A percentile compares a stretch with the other conserved stretches of the same genome.
Evolutionary conservation across 2,113 vertebrate genomes (phyloP).

Genomic region (Thymallus thymallus): DNA sequence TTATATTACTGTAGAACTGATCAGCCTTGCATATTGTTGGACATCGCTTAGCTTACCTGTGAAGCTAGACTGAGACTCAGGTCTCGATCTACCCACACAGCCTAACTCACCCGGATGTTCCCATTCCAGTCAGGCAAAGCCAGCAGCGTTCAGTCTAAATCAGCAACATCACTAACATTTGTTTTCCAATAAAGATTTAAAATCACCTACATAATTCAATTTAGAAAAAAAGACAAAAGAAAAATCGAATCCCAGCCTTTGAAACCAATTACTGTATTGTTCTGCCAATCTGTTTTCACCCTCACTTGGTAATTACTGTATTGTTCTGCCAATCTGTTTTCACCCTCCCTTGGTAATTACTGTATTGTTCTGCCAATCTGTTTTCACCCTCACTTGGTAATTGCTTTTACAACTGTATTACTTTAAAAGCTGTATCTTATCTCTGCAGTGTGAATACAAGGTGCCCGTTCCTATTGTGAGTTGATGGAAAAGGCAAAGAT

Average conservation of each 20-base stretch:
- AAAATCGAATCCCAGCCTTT: constrained; percentile 19
- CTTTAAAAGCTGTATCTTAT: constrained; percentile 71
- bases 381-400: constrained; percentile 60
- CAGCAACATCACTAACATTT: constrained; percentile 23
- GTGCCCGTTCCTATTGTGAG: constrained; percentile 54
- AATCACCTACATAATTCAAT: constrained; percentile 48
- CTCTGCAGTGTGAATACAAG: constrained; percentile 59
- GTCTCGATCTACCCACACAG: neutral
- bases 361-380: constrained; percentile 61
- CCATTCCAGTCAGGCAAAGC: neutral
- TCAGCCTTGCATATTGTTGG: too few species aligned
- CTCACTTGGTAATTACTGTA: constrained; percentile 68
- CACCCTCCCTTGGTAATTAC: too few species aligned
- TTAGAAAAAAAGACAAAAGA: constrained; percentile 15
- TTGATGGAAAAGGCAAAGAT: constrained; percentile 66
- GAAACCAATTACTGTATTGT: constrained; percentile 64
- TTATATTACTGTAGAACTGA: too few species aligned
- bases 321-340: too few species aligned
- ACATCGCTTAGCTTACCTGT: too few species aligned
- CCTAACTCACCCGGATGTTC: neutral
- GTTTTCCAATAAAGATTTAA: constrained; percentile 48
- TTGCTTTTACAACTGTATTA: constrained; percentile 73
- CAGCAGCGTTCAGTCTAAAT: constrained; percentile 2
- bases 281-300: constrained; percentile 55
- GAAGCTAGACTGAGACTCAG: too few species aligned